These are phyloP conservation scores for Prunella himalayana DNA, from an alignment of 2,113 vertebrate genomes.

Conservation along the genomic window DNA sequence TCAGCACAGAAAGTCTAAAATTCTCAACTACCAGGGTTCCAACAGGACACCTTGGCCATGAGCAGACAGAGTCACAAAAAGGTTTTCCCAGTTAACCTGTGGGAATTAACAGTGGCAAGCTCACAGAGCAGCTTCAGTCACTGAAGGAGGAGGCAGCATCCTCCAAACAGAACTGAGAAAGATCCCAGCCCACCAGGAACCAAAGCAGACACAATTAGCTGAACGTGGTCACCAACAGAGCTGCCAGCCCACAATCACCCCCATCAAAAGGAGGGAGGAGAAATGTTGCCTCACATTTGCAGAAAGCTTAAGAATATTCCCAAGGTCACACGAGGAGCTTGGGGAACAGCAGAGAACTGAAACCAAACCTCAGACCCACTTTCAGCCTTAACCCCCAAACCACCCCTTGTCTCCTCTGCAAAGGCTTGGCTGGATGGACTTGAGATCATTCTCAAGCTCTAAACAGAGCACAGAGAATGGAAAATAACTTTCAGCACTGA, in stretches of 20 bases:
- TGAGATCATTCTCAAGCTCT: background rate
- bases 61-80: background rate
- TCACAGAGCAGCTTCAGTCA: background rate
- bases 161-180: background rate
- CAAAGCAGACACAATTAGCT: background rate
- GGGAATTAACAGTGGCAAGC: background rate
- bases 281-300: background rate
- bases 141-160: background rate
- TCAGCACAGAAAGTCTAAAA: background rate
- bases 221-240: background rate
- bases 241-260: background rate
- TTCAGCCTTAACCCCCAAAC: background rate
- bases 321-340: background rate
- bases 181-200: background rate
- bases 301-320: background rate
- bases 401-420: background rate
- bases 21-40: background rate
- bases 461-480: background rate
- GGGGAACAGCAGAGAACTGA: background rate
- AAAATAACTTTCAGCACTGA: slow-evolving; percentile 5
- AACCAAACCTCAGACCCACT: background rate
- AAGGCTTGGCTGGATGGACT: background rate
- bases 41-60: background rate
- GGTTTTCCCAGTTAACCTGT: background rate
- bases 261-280: background rate